phyloP scores from a whole-genome alignment of 2,888 invertebrate genomes.

The Marasmarcha lunaedactyla region DNA sequence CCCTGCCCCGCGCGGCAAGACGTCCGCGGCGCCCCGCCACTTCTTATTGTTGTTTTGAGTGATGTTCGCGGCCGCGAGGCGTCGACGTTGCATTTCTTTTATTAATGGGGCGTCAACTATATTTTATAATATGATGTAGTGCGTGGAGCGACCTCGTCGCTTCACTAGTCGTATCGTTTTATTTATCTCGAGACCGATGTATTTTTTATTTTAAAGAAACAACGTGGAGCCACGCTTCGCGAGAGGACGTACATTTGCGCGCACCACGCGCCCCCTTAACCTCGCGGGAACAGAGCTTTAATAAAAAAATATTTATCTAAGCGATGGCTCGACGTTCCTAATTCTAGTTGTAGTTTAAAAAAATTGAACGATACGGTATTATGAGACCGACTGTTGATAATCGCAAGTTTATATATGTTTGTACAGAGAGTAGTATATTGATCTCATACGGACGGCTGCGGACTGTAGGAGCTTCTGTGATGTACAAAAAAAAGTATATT shows the following conservation, averaged over 20 bases:
- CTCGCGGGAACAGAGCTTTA: conserved; percentile 45
- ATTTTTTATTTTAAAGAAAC: conserved; percentile 49
- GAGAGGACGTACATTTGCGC: conserved; percentile 20
- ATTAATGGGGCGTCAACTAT: conserved; percentile 37
- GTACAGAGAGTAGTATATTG: conserved; percentile 59
- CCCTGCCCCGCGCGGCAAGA: neutral
- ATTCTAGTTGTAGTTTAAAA: conserved; percentile 58
- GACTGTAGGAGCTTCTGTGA: conserved; percentile 18
- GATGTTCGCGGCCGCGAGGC: conserved; percentile 8
- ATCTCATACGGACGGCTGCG: conserved; percentile 56
- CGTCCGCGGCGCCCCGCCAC: conserved; percentile 2
- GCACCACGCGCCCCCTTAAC: conserved; percentile 18
- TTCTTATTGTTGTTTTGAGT: conserved; percentile 1
- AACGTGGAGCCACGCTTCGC: conserved; percentile 26
- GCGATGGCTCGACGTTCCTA: conserved; percentile 29
- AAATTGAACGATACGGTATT: conserved; percentile 50
- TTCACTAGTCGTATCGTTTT: conserved; percentile 54
- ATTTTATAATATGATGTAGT: conserved; percentile 29
- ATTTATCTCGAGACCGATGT: conserved; percentile 63
- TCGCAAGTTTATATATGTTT: conserved; percentile 61
- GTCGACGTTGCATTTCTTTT: conserved; percentile 43
- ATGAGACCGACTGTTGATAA: conserved; percentile 48
- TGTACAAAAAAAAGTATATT: conserved; percentile 68
- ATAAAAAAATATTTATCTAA: conserved; percentile 26
- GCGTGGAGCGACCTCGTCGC: conserved; percentile 31